A percentile compares a stretch with the other conserved stretches of the same genome.
Conservation (phyloP, 2,888 invertebrate species). For the Ichneumon xanthorius region DNA sequence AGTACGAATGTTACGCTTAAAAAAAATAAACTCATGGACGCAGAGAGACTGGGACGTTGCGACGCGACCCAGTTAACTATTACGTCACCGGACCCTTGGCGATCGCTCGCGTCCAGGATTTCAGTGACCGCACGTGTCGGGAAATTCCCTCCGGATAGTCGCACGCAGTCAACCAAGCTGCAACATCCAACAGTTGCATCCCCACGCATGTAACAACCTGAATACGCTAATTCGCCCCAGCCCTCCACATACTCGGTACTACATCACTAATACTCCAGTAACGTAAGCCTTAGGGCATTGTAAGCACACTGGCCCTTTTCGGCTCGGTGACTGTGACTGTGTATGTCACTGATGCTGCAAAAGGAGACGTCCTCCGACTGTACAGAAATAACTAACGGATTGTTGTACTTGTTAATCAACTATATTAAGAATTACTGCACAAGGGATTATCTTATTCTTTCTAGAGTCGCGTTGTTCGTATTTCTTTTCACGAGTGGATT, state of each 20-base stretch:
- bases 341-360: no score
- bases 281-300: not conserved
- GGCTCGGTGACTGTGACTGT: no score
- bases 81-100: constrained; percentile 29
- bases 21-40: not conserved
- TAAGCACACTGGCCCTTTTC: not conserved
- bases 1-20: not conserved
- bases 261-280: not conserved
- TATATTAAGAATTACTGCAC: no score
- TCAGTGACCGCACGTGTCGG: constrained; percentile 59
- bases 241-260: constrained; percentile 3
- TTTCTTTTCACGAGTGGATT: no score
- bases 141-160: constrained; percentile 39
- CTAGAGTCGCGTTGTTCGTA: no score
- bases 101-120: constrained; percentile 52
- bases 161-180: constrained; percentile 37
- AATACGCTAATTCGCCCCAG: constrained; percentile 38
- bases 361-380: no score
- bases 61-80: constrained; percentile 46
- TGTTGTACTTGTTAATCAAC: no score
- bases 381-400: no score
- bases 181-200: constrained; percentile 22
- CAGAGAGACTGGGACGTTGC: constrained; percentile 32
- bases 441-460: no score
- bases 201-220: constrained; percentile 16